phyloP scores from a whole-genome alignment of 2,113 vertebrate genomes.

The Hippocampus comes region DNA sequence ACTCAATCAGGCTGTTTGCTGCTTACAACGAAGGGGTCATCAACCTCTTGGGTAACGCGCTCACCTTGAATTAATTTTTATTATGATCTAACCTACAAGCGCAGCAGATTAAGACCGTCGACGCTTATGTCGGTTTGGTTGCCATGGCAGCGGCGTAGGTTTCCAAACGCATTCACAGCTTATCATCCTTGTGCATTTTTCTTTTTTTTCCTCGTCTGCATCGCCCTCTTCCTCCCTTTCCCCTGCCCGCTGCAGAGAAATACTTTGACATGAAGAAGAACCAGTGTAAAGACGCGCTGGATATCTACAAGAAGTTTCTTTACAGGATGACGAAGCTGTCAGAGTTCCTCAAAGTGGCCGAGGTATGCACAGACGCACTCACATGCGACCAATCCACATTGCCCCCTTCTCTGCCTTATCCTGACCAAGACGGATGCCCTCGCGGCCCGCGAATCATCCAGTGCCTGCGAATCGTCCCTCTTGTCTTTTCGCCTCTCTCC shows the following conservation, averaged over 20 bases:
- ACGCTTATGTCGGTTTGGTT: not conserved
- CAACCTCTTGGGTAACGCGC: constrained; percentile 86
- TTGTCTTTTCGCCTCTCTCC: constrained; percentile 6
- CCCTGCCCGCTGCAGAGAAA: constrained; percentile 59
- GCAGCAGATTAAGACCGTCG: not conserved
- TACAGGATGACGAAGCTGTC: constrained; percentile 77
- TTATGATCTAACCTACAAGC: not conserved
- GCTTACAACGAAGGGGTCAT: constrained; percentile 96
- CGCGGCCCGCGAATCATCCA: constrained; percentile 38
- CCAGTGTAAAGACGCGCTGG: constrained; percentile 76
- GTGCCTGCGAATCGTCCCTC: constrained; percentile 38
- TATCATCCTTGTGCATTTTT: not conserved
- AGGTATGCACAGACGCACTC: constrained; percentile 54
- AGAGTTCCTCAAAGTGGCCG: constrained; percentile 77
- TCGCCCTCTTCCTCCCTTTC: not conserved
- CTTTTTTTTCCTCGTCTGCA: not conserved
- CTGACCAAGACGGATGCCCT: constrained; percentile 58
- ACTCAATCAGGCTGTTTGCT: constrained; percentile 93
- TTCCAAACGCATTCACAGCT: constrained; percentile 30
- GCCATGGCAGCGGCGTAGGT: constrained; percentile 16
- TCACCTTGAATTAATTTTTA: not conserved
- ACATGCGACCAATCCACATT: constrained; percentile 26
- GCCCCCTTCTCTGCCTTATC: constrained; percentile 29
- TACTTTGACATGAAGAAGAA: constrained; percentile 80
- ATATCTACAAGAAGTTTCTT: constrained; percentile 78